phyloP scores from a whole-genome alignment of 2,797 vertebrate species.

The Halcyon smyrnensis region DNA sequence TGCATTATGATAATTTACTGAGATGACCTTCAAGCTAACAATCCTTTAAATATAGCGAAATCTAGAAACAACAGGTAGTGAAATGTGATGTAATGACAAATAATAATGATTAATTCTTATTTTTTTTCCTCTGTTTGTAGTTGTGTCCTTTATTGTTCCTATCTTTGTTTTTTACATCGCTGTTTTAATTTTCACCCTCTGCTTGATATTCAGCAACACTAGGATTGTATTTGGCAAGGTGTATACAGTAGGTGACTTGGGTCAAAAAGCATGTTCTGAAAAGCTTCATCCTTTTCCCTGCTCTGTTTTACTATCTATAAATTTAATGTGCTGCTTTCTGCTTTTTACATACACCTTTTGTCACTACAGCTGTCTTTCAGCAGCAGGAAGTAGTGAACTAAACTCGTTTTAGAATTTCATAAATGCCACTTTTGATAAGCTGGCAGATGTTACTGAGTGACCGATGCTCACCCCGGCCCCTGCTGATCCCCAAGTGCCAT shows the following conservation, averaged over 20 bases:
- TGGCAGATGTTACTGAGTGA: neutral
- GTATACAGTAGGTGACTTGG: neutral
- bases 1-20: neutral
- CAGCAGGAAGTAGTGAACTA: neutral
- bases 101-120: neutral
- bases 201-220: neutral
- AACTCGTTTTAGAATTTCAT: conserved; percentile 20
- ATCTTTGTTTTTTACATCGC: neutral
- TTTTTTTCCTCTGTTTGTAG: neutral
- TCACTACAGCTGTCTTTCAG: neutral
- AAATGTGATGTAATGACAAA: neutral
- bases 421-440: neutral
- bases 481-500: neutral
- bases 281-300: neutral
- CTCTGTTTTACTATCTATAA: neutral
- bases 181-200: neutral
- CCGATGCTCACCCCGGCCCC: neutral
- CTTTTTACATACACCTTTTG: neutral
- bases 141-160: neutral
- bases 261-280: neutral
- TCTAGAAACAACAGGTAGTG: neutral
- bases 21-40: neutral
- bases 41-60: neutral
- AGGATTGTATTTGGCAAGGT: neutral
- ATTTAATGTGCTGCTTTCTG: neutral